A percentile compares a stretch with the other conserved stretches of the same genome.
phyloP scores from a whole-genome alignment of 2,888 invertebrate genomes.

The Quadroppia sp. region DNA sequence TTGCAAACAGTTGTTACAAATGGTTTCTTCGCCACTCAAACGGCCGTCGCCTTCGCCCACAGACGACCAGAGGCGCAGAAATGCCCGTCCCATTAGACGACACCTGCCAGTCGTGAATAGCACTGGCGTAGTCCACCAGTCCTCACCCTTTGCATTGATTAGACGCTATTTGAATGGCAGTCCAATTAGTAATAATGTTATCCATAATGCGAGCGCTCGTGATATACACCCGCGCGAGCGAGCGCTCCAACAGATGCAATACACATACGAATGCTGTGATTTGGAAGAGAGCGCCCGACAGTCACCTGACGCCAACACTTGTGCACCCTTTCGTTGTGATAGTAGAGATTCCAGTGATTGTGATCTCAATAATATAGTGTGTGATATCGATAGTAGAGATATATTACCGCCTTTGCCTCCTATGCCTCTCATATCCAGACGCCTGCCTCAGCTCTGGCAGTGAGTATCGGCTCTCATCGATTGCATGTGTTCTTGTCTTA shows the following conservation, averaged over 20 bases:
- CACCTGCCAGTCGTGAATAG: not conserved
- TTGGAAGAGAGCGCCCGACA: not conserved
- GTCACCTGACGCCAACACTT: not conserved
- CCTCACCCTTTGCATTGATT: not conserved
- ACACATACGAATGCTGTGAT: not conserved
- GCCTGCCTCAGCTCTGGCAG: slow-evolving; percentile 9
- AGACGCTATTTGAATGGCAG: not conserved
- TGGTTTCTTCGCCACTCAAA: slow-evolving; percentile 12
- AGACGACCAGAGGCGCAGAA: not conserved
- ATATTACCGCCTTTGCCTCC: slow-evolving; percentile 6
- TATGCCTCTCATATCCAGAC: not conserved
- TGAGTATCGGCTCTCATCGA: not conserved
- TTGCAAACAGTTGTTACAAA: slow-evolving; percentile 1
- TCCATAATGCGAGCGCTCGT: not conserved
- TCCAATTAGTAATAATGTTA: not conserved
- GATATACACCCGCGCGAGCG: slow-evolving; percentile 13
- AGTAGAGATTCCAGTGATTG: slow-evolving; percentile 31
- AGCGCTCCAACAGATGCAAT: slow-evolving; percentile 17
- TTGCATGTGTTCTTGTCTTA: not conserved
- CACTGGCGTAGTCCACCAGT: not conserved
- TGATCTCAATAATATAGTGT: slow-evolving; percentile 29
- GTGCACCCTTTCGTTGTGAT: slow-evolving; percentile 7
- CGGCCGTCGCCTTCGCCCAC: slow-evolving; percentile 7
- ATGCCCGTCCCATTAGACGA: not conserved
- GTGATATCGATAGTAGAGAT: slow-evolving; percentile 13